phyloP scores from a whole-genome alignment of 1,140 invertebrate species.

The Thaumetopoea pityocampa region DNA sequence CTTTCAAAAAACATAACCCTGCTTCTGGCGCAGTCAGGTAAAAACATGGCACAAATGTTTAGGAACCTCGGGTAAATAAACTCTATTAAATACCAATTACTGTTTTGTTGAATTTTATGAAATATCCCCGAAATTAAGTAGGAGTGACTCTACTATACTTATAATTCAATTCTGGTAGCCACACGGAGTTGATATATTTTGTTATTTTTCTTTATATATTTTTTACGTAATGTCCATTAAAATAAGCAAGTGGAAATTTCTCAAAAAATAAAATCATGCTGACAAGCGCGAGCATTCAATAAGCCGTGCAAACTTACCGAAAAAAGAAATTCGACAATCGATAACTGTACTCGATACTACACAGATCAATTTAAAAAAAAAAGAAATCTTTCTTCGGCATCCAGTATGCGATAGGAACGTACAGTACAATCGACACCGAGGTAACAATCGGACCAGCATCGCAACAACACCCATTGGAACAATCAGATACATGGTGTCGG shows the following conservation, averaged over 20 bases:
- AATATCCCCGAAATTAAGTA: too few relatives aligned
- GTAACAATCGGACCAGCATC: slow-evolving; percentile 58
- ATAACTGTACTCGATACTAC: slow-evolving; percentile 67
- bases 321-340: slow-evolving; percentile 70
- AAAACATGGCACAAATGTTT: too few relatives aligned
- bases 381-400: slow-evolving; percentile 66
- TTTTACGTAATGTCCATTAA: slow-evolving; percentile 32
- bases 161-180: too few relatives aligned
- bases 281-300: slow-evolving; percentile 22
- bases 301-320: slow-evolving; percentile 72
- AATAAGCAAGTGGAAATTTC: slow-evolving; percentile 39
- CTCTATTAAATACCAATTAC: too few relatives aligned
- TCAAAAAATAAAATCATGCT: slow-evolving; percentile 25
- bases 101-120: too few relatives aligned
- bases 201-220: too few relatives aligned
- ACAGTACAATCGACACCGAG: slow-evolving; percentile 67
- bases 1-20: too few relatives aligned
- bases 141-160: too few relatives aligned
- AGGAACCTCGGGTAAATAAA: too few relatives aligned
- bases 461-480: slow-evolving; percentile 66
- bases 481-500: slow-evolving; percentile 42
- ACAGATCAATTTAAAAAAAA: slow-evolving; percentile 47
- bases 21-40: too few relatives aligned
- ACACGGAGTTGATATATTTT: too few relatives aligned
- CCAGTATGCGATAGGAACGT: slow-evolving; percentile 45